These are phyloP conservation scores for Chaetodon trifascialis DNA, from an alignment of 2,113 vertebrate species.

Conservation along the genomic window DNA sequence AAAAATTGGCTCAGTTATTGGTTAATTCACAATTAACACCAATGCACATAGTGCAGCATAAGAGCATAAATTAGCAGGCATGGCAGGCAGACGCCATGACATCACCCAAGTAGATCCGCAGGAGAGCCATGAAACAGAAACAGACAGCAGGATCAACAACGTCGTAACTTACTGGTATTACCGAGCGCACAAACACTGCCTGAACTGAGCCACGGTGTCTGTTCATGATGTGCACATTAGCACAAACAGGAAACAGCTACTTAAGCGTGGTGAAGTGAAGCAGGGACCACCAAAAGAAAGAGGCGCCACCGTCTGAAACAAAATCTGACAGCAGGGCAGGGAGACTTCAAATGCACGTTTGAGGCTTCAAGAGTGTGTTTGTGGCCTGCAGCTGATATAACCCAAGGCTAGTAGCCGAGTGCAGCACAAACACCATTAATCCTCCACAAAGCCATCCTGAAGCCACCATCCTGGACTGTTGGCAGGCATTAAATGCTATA, in stretches of 20 bases:
- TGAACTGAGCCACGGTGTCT: background rate
- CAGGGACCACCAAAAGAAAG: background rate
- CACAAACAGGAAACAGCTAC: slow-evolving; percentile 6
- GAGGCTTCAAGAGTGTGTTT: background rate
- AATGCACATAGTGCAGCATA: background rate
- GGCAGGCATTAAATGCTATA: background rate
- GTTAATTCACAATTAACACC: background rate
- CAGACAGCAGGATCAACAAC: slow-evolving; percentile 26
- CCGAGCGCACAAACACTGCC: background rate
- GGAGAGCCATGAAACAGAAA: slow-evolving; percentile 19
- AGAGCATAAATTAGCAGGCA: slow-evolving; percentile 15
- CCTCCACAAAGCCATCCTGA: background rate
- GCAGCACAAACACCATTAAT: background rate
- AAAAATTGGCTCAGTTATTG: background rate
- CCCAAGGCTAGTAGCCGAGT: background rate
- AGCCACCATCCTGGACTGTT: background rate
- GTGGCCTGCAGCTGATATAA: background rate
- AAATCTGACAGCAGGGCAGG: background rate
- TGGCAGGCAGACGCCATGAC: slow-evolving; percentile 24
- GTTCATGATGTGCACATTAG: background rate
- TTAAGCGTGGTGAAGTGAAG: background rate
- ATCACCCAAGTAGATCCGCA: slow-evolving; percentile 19
- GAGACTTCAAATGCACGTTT: background rate
- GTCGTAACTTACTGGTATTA: background rate
- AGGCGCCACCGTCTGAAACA: background rate